Evolutionary conservation across 2,797 vertebrate species (phyloP).

Genomic region (Melopsittacus undulatus): DNA sequence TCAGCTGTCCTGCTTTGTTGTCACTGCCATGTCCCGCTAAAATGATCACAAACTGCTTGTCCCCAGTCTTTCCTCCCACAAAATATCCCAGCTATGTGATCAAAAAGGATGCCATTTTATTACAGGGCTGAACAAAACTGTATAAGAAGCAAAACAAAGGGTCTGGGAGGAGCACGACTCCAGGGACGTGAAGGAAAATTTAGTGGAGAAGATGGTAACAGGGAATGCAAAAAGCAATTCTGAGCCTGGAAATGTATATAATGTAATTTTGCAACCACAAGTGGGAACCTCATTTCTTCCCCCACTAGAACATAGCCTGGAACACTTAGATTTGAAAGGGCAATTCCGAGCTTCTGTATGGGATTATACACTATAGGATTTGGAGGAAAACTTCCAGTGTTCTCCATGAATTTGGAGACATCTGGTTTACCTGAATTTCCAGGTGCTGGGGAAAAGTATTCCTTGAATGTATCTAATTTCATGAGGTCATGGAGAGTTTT

Average conservation of each 20-base stretch:
- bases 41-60: conserved; percentile 28
- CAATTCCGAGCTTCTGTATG: not conserved
- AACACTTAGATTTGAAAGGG: not conserved
- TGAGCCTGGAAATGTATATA: not conserved
- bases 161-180: not conserved
- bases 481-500: not conserved
- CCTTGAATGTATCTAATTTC: not conserved
- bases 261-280: not conserved
- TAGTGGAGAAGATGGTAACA: not conserved
- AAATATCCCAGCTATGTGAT: conserved; percentile 64
- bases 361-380: not conserved
- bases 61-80: conserved; percentile 47
- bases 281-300: not conserved
- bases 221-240: not conserved
- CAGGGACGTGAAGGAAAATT: not conserved
- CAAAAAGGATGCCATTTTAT: conserved; percentile 31
- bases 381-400: not conserved
- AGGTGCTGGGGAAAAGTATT: not conserved
- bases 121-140: not conserved
- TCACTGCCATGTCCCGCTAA: conserved; percentile 49
- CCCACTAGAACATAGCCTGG: accelerated
- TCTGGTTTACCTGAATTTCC: not conserved
- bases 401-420: not conserved
- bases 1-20: conserved; percentile 61
- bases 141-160: not conserved